A percentile compares a stretch with the other conserved stretches of the same genome.
These are phyloP conservation scores for Eulemur coronatus DNA, from an alignment of 2,797 vertebrate genomes.

Conservation along the genomic window DNA sequence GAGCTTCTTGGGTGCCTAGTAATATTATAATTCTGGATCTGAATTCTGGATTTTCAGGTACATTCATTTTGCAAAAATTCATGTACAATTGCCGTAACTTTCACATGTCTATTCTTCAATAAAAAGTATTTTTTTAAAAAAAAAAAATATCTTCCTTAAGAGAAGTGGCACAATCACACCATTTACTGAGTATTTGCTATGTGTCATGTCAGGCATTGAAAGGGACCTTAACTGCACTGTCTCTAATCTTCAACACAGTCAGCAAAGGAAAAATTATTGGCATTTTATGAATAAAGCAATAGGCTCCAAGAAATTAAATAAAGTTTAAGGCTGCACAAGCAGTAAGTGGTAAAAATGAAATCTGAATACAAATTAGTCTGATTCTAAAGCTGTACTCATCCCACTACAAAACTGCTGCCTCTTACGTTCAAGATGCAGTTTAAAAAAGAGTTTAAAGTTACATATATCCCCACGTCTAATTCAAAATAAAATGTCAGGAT, in stretches of 20 bases:
- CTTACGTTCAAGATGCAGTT: not conserved
- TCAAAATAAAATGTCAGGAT: not conserved
- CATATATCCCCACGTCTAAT: not conserved
- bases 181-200: not conserved
- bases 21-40: too few species aligned
- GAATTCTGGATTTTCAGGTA: too few species aligned
- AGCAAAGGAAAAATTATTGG: not conserved
- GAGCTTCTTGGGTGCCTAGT: too few species aligned
- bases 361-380: not conserved
- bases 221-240: not conserved
- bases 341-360: not conserved
- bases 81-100: too few species aligned
- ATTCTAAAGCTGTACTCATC: not conserved
- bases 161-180: not conserved
- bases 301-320: not conserved
- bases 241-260: not conserved
- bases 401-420: not conserved
- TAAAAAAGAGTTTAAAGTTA: not conserved
- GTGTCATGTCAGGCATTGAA: not conserved
- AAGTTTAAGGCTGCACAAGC: not conserved
- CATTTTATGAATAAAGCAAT: not conserved
- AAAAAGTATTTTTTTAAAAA: too few species aligned
- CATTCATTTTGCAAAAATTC: too few species aligned
- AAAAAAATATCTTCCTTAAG: not conserved
- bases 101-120: too few species aligned